Evolutionary conservation across 2,113 vertebrate genomes (phyloP).

Genomic region (Argyrosomus japonicus): DNA sequence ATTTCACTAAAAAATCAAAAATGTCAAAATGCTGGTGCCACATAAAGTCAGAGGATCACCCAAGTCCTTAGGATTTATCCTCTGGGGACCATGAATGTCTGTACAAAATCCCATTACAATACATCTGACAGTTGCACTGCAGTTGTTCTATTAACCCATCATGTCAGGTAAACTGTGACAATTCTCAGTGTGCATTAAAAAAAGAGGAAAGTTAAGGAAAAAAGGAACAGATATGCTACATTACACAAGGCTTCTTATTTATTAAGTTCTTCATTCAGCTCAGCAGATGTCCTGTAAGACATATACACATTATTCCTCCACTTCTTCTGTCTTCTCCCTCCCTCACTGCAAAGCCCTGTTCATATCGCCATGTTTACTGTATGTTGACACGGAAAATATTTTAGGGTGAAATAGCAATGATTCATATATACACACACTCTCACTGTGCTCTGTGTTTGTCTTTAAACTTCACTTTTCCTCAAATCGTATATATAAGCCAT

Average conservation of each 20-base stretch:
- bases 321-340: slow-evolving; percentile 61
- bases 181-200: not conserved
- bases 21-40: not conserved
- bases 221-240: not conserved
- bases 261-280: not conserved
- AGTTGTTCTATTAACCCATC: not conserved
- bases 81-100: not conserved
- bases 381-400: slow-evolving; percentile 87
- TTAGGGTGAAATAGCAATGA: slow-evolving; percentile 84
- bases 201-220: not conserved
- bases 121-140: not conserved
- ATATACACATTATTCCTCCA: slow-evolving; percentile 18
- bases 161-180: not conserved
- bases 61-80: not conserved
- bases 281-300: slow-evolving; percentile 8
- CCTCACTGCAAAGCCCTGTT: slow-evolving; percentile 70
- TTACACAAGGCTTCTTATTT: not conserved
- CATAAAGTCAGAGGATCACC: not conserved
- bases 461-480: slow-evolving; percentile 81
- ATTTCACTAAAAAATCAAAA: not conserved
- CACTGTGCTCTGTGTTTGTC: slow-evolving; percentile 80
- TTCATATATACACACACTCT: slow-evolving; percentile 81
- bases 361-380: slow-evolving; percentile 74
- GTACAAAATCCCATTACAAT: not conserved
- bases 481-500: slow-evolving; percentile 86